Base-by-base conservation (phyloP, 2,113 vertebrate species). In the Leptocoma aspasia region DNA sequence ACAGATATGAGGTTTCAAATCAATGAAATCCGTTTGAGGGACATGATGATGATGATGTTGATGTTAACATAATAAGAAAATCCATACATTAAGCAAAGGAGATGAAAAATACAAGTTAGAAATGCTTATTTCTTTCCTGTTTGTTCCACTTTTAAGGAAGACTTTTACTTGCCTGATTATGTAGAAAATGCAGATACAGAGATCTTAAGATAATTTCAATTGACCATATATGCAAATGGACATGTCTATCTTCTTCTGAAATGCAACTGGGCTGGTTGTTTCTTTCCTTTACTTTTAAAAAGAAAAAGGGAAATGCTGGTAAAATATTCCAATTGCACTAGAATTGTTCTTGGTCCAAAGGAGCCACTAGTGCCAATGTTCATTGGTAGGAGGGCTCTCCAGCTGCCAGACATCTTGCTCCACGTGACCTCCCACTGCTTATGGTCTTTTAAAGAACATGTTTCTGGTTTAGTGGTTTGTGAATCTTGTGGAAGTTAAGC, bases 201-300 rank as follows among this genome's bases (percentile, higher is more conserved):
- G 13, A 75, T 66, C 70, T 82, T 35, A 49, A 57, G 33, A 63
- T 54, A 3, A 66, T 71, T 78, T 70, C 30, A 31, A 17, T n/a
- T 85, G 21, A 63, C 14, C 4, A 12, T 21, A 26, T 18, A 37
- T 22, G 15, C 5, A 82, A 78, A 53, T 11, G 28, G 6, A 1
- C 33, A 20, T 22, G 8, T 31, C 15, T 42, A 1, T 16, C 14
- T 77, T 35, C 65, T 81, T 66, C 41, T 78, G 42, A 78, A 89
- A 49, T 4, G 3, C 2, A 60, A 22, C 1, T 57, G 9, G 3
- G 17, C 1, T 61, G 6, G 3, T 49, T 50, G 8, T 0, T 26
- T 33, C 49, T 31, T 59, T 9, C 9, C 11, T 33, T 47, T 27
- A 9, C 13, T 83, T 89, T 71, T 30, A 44, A 61, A 61, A 50